A percentile compares a stretch with the other conserved stretches of the same genome.
Conservation (phyloP, 2,797 vertebrate species). For the Phrynocephalus vlangalii region DNA sequence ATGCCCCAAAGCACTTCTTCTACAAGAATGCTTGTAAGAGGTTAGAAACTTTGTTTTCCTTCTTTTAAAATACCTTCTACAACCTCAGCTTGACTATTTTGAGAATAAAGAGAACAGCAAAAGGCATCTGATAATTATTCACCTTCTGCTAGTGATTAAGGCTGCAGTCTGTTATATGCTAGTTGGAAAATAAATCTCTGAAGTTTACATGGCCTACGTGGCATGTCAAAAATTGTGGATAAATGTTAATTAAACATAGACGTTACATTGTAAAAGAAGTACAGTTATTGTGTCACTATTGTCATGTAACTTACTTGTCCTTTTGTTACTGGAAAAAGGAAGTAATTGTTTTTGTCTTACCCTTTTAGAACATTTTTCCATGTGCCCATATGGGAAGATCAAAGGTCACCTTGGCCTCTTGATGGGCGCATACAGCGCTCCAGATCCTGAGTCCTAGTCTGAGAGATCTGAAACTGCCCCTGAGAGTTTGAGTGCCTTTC, state of each 20-base stretch:
- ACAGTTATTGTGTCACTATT: not conserved
- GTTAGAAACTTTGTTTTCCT: not conserved
- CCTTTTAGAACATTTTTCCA: not conserved
- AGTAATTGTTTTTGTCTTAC: not conserved
- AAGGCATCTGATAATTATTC: not conserved
- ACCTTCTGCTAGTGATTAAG: not conserved
- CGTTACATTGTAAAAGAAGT: not conserved
- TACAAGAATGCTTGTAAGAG: not conserved
- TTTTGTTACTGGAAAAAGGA: not conserved
- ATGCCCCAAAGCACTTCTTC: not conserved
- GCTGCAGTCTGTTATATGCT: not conserved
- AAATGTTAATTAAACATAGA: no score
- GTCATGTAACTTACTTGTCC: not conserved
- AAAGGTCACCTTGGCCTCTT: not conserved
- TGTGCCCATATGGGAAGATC: not conserved
- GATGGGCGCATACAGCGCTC: not conserved
- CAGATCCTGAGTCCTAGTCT: not conserved
- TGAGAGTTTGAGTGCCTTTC: not conserved
- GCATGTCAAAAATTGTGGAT: no score
- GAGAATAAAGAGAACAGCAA: not conserved
- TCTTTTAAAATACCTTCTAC: not conserved
- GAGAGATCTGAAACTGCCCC: not conserved
- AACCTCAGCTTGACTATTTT: not conserved
- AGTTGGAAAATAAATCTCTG: no score
- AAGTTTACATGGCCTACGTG: no score